A percentile compares a stretch with the other conserved stretches of the same genome.
These are phyloP conservation scores for Chloropsis cyanopogon DNA, from an alignment of 2,113 vertebrate species.

Conservation along the genomic window DNA sequence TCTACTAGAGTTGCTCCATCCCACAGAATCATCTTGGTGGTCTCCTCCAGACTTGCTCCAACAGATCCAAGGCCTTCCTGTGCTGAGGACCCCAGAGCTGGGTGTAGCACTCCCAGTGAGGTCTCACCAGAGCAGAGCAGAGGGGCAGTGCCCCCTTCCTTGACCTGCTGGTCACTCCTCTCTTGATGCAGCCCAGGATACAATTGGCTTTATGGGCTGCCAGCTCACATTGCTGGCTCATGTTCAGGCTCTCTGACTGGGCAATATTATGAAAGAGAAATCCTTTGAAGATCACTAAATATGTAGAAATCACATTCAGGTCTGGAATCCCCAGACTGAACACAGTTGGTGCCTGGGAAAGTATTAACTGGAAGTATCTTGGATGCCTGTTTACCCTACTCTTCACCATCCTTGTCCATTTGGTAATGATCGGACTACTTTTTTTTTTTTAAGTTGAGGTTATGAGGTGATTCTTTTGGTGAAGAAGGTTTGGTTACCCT, in stretches of 20 bases:
- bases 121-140: background rate
- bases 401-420: background rate
- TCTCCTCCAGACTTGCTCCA: background rate
- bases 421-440: background rate
- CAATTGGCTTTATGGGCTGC: background rate
- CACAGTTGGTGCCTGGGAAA: background rate
- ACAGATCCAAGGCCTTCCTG: background rate
- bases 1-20: rapidly evolving
- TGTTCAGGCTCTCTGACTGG: background rate
- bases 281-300: background rate
- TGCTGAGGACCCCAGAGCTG: background rate
- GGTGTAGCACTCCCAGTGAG: background rate
- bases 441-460: background rate
- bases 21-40: background rate
- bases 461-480: background rate
- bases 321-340: background rate
- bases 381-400: background rate
- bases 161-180: rapidly evolving
- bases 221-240: background rate
- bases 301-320: background rate
- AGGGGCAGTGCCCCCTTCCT: background rate
- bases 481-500: background rate
- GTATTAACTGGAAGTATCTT: background rate
- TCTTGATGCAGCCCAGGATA: background rate
- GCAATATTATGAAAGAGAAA: background rate